Evolutionary conservation across 2,797 vertebrate species (phyloP).

Genomic region (Darevskia nairensis): DNA sequence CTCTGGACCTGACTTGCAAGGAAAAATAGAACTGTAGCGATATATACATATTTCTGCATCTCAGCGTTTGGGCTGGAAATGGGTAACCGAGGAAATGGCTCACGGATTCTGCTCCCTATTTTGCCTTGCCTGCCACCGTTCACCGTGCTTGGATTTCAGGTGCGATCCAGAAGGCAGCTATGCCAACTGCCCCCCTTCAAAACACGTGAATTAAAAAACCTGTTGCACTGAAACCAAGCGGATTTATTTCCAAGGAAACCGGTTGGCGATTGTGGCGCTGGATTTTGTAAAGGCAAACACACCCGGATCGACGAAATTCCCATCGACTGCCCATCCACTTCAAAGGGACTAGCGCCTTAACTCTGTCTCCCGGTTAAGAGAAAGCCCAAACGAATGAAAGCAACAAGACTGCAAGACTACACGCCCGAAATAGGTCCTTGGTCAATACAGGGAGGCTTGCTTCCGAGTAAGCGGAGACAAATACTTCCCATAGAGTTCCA

Average conservation of each 20-base stretch:
- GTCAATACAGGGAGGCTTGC: not conserved
- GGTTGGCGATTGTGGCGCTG: no score
- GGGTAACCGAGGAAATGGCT: not conserved
- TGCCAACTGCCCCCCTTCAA: not conserved
- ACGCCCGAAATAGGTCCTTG: not conserved
- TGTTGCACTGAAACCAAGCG: not conserved
- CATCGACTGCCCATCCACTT: not conserved
- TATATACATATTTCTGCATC: not conserved
- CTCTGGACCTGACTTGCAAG: not conserved
- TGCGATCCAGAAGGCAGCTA: not conserved
- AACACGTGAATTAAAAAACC: not conserved
- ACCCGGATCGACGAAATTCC: no score
- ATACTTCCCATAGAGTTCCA: not conserved
- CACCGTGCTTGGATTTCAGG: not conserved
- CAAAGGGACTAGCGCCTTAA: not conserved
- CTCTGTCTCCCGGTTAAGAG: not conserved
- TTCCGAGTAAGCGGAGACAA: not conserved
- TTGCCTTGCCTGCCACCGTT: not conserved
- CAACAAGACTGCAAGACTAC: not conserved
- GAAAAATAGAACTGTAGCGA: no score
- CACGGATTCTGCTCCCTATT: not conserved
- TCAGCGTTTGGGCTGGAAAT: not conserved
- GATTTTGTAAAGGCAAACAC: not conserved
- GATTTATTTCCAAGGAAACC: not conserved
- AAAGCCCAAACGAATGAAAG: no score